Evolutionary conservation across 1,140 invertebrate genomes (phyloP), one percentile per base, ranked within the genome.

Genomic region (Penaeus vannamei): DNA sequence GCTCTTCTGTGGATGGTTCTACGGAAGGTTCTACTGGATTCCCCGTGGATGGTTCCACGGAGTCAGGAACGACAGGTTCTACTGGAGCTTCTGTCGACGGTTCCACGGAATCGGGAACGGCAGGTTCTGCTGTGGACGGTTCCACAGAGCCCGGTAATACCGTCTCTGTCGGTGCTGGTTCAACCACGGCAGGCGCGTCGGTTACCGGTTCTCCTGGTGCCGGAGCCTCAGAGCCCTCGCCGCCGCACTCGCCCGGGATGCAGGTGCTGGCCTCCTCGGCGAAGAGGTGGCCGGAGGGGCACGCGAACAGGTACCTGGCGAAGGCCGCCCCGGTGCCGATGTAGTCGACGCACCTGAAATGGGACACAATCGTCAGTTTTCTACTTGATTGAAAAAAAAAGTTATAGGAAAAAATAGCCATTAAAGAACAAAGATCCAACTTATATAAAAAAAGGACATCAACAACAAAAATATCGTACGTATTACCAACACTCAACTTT

Each of bases 321-420:
- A 87, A 87, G 20, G 29, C 20, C 0, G 3, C 8, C 19, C 86
- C 86, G 1, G 62, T 69, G 59, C 79, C 86, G 7, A 8, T 20
- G 80, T 66, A 81, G 62, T 87, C 86, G 1, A 87, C 86, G 59
- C 86, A 87, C 86, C 86, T 87, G 86, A 2, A 2, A 59, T 17
- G 32, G 59, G 32, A 19, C 1, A 10, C 29, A 62, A 22, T n/a
- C 14, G 23, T 42, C 36, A n/a, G 26, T 20, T 19, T 59, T 32
- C 8, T 5, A 1, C 2, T 26, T 23, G 32, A 79, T 36, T 26
- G 4, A 77, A 26, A 77, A 29, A 23, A 29, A 77, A 7, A 14
- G 12, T 7, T 1, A 17, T 7, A 72, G 12, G 3, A 19, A 12
- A 5, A 14, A 14, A 76, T 76, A n/a, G 14, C 17, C 59, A 60